Evolutionary conservation across 2,888 invertebrate genomes (phyloP), one percentile per base, ranked within the genome.

Genomic region (Lutraria lutraria): DNA sequence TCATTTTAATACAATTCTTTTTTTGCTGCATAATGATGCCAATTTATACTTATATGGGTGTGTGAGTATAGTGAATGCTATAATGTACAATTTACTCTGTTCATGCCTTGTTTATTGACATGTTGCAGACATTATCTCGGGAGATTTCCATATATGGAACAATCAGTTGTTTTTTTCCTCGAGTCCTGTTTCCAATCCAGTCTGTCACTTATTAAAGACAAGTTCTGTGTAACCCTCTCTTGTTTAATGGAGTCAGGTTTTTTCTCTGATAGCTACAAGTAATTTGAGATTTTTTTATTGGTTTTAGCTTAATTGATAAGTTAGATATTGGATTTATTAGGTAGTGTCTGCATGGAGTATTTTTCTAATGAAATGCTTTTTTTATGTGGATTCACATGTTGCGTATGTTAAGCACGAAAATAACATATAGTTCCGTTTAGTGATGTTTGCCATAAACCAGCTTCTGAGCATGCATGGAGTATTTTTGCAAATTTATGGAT

Each of bases 131-230:
- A 31, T 56, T n/a, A 31, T 76, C 76, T 34, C 76, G 10, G 34
- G 63, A 68, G 63, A n/a, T 25, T 25, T 76, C 76, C 76, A 76
- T 34, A 76, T 76, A 76, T 76, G 25, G 76, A 76, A 76, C 76
- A 76, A 76, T 76, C 76, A 31, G 43, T 31, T 31, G 76, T 76
- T 76, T 76, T 56, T 76, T 31, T 76, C 34, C n/a, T n/a, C 13
- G 31, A 76, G 34, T 16, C 19, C 76, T 76, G 76, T 31, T 76
- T 76, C 76, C 76, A 76, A 76, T 76, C 76, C 12, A 16, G 34
- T 76, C 76, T 76, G 76, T 76, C 76, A 76, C 76, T 76, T 34
- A 19, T 76, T 31, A 31, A 34, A 76, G 76, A 68, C 63, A 25
- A 60, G 60, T 21, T 60, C n/a, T 4, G 8, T n/a, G 25, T 68